A percentile compares a stretch with the other conserved stretches of the same genome.
phyloP scores from a whole-genome alignment of 2,797 vertebrate species.

The Brachyalestes nurse region DNA sequence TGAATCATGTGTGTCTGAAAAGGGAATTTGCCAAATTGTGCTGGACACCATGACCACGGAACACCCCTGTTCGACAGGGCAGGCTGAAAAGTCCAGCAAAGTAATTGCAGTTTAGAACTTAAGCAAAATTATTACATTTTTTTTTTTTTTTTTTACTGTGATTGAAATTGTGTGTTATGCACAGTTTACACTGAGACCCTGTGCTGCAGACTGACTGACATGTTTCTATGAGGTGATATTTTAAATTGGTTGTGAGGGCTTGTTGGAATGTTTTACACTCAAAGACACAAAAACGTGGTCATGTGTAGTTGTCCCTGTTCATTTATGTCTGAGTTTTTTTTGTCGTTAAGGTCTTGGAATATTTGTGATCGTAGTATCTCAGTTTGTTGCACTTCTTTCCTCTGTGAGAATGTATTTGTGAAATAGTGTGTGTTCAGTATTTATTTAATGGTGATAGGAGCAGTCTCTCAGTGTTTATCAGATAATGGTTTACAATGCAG shows the following conservation, averaged over 20 bases:
- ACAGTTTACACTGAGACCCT: background rate
- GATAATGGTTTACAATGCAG: background rate
- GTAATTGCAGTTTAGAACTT: background rate
- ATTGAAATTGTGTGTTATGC: background rate
- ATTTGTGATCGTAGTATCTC: background rate
- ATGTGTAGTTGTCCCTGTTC: background rate
- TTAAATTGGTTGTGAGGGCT: background rate
- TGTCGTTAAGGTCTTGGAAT: background rate
- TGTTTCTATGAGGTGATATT: background rate
- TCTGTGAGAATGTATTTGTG: background rate
- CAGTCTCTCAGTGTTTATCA: background rate
- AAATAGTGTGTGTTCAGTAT: background rate
- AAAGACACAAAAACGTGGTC: background rate
- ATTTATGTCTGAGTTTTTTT: background rate
- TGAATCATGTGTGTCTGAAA: too few relatives aligned
- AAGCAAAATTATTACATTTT: background rate
- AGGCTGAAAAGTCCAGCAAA: background rate
- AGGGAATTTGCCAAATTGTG: too few relatives aligned
- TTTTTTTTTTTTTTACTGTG: background rate
- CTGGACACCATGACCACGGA: too few relatives aligned
- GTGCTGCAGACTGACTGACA: background rate
- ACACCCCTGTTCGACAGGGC: too few relatives aligned
- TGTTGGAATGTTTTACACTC: conserved; percentile 13
- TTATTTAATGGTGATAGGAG: background rate
- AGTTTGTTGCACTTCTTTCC: background rate